Evolutionary conservation across 2,888 invertebrate species (phyloP).

Genomic region (Macrostomum cliftonense): DNA sequence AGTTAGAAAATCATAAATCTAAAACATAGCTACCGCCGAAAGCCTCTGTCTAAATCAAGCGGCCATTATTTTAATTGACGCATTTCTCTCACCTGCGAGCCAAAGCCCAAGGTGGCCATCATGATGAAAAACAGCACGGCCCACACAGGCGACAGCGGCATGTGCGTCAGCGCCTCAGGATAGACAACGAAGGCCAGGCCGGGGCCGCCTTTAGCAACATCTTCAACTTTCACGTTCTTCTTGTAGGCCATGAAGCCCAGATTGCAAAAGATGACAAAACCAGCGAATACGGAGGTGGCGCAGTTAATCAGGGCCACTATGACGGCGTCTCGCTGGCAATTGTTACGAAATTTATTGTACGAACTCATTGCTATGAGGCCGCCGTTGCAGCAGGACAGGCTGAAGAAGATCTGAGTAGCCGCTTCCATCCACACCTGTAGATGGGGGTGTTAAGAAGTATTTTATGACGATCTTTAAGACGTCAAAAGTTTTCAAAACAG

Average conservation of each 20-base stretch:
- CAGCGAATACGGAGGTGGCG: slow-evolving; percentile 34
- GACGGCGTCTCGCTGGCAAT: slow-evolving; percentile 31
- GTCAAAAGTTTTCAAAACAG: too few species aligned
- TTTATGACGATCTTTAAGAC: too few species aligned
- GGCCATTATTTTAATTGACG: too few species aligned
- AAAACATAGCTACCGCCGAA: too few species aligned
- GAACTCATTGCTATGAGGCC: slow-evolving; percentile 33
- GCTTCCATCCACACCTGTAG: slow-evolving; percentile 30
- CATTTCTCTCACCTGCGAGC: slow-evolving; percentile 25
- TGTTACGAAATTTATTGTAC: slow-evolving; percentile 33
- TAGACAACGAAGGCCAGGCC: slow-evolving; percentile 37
- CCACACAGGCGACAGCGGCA: slow-evolving; percentile 35
- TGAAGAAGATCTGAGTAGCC: slow-evolving; percentile 30
- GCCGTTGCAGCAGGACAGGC: slow-evolving; percentile 29
- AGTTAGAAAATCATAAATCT: too few species aligned
- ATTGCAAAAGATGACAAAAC: slow-evolving; percentile 36
- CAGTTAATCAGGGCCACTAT: slow-evolving; percentile 35
- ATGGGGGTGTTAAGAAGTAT: too few species aligned
- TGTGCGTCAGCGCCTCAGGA: slow-evolving; percentile 32
- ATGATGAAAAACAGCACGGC: slow-evolving; percentile 35
- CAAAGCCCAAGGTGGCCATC: slow-evolving; percentile 36
- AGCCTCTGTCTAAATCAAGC: too few species aligned
- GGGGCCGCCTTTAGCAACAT: slow-evolving; percentile 32
- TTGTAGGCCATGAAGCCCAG: slow-evolving; percentile 46
- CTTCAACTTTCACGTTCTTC: slow-evolving; percentile 29